Percentiles rank a stretch among this genome's conserved stretches.
Evolutionary conservation across 2,888 invertebrate genomes (phyloP).

Genomic region (Neelides folsomi): DNA sequence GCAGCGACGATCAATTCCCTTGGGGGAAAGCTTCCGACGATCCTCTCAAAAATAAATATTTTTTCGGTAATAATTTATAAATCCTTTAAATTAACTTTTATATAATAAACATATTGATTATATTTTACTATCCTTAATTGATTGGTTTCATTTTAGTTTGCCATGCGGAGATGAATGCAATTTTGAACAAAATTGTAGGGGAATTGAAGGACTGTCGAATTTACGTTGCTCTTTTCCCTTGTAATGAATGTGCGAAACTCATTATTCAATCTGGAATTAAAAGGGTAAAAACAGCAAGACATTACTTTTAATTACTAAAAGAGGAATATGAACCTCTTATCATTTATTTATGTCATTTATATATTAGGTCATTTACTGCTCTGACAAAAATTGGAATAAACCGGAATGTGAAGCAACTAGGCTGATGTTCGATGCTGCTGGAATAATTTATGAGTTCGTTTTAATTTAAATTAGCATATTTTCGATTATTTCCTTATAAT

Average conservation of each 20-base stretch:
- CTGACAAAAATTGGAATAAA: constrained; percentile 64
- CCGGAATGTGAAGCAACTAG: constrained; percentile 59
- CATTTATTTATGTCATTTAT: background rate
- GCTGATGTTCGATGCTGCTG: constrained; percentile 64
- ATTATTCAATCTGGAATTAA: constrained; percentile 86
- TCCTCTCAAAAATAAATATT: constrained; percentile 59
- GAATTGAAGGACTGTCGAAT: constrained; percentile 66
- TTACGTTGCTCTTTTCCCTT: constrained; percentile 85
- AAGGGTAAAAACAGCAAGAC: constrained; percentile 36
- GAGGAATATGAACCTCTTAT: background rate
- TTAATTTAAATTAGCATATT: background rate
- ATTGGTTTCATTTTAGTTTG: constrained; percentile 53
- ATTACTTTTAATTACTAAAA: background rate
- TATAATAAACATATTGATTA: no score
- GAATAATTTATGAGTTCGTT: constrained; percentile 53
- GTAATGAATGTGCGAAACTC: constrained; percentile 94
- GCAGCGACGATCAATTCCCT: constrained; percentile 74
- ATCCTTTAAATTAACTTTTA: background rate
- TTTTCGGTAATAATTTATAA: constrained; percentile 55
- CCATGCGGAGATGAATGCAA: constrained; percentile 96
- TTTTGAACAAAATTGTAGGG: constrained; percentile 72
- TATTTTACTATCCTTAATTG: no score
- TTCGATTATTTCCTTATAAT: no score
- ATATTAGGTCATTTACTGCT: constrained; percentile 53
- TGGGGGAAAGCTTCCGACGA: constrained; percentile 60